These are phyloP conservation scores for Papilio machaon DNA, from an alignment of 1,140 invertebrate species.

Conservation along the genomic window DNA sequence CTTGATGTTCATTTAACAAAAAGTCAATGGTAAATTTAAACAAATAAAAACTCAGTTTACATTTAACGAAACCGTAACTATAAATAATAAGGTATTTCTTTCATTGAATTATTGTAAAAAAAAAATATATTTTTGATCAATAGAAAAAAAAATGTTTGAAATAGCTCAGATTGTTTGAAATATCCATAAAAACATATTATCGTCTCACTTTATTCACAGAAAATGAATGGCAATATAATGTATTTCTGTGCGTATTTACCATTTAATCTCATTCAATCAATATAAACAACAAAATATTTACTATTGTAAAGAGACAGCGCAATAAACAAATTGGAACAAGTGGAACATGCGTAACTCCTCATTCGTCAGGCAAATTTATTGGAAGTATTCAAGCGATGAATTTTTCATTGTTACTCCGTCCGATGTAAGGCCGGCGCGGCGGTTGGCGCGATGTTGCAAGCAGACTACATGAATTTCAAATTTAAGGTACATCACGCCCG, in stretches of 20 bases:
- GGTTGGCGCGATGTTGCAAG: conserved; percentile 42
- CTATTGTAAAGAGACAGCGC: not conserved
- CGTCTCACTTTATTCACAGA: not conserved
- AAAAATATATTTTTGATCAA: not conserved
- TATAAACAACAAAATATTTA: not conserved
- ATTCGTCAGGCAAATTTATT: conserved; percentile 27
- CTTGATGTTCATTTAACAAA: conserved; percentile 11
- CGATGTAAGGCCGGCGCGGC: conserved; percentile 11
- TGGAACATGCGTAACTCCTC: not conserved
- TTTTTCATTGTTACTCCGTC: conserved; percentile 28
- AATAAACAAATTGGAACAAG: not conserved
- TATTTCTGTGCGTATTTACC: not conserved
- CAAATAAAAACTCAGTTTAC: not conserved
- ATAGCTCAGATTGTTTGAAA: not conserved
- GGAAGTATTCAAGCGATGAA: conserved; percentile 18
- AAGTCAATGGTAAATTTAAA: conserved; percentile 14
- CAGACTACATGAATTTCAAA: conserved; percentile 57
- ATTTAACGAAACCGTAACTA: not conserved
- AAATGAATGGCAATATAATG: not conserved
- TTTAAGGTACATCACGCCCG: conserved; percentile 46
- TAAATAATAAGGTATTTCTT: not conserved
- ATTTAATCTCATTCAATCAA: not conserved
- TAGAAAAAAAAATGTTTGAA: not conserved
- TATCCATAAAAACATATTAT: not conserved
- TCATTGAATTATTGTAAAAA: not conserved